These are phyloP conservation scores for Eurypyga helias DNA, from an alignment of 2,113 vertebrate species.

Conservation along the genomic window DNA sequence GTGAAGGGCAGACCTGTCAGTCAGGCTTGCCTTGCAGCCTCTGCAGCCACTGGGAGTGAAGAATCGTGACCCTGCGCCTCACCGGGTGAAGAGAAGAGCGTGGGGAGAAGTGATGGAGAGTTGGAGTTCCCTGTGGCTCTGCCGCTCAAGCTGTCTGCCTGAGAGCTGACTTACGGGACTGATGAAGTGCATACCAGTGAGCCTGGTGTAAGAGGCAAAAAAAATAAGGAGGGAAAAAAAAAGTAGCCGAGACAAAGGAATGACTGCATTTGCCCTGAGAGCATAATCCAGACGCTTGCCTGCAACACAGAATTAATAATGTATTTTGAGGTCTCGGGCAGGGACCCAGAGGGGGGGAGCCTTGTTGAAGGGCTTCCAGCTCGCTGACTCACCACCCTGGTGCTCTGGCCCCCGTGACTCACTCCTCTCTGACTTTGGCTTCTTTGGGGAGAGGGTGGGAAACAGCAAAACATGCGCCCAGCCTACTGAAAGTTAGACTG, in stretches of 20 bases:
- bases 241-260: background rate
- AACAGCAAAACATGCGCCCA: background rate
- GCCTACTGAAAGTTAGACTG: background rate
- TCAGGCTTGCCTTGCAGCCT: background rate
- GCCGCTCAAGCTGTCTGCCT: background rate
- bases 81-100: background rate
- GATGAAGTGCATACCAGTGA: background rate
- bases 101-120: background rate
- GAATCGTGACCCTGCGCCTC: background rate
- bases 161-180: background rate
- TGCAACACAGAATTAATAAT: background rate
- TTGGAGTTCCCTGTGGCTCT: background rate
- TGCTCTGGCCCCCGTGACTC: constrained; percentile 4
- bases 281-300: background rate
- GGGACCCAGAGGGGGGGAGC: background rate
- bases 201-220: background rate
- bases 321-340: background rate
- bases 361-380: constrained; percentile 17
- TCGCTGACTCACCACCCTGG: background rate
- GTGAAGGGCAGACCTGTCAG: background rate
- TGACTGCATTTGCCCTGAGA: background rate
- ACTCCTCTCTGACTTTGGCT: background rate
- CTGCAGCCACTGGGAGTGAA: background rate
- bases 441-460: constrained; percentile 1
- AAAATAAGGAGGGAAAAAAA: accelerated